Evolutionary conservation across 1,140 invertebrate genomes (phyloP).

Genomic region (Drosophila pseudoananassae): DNA sequence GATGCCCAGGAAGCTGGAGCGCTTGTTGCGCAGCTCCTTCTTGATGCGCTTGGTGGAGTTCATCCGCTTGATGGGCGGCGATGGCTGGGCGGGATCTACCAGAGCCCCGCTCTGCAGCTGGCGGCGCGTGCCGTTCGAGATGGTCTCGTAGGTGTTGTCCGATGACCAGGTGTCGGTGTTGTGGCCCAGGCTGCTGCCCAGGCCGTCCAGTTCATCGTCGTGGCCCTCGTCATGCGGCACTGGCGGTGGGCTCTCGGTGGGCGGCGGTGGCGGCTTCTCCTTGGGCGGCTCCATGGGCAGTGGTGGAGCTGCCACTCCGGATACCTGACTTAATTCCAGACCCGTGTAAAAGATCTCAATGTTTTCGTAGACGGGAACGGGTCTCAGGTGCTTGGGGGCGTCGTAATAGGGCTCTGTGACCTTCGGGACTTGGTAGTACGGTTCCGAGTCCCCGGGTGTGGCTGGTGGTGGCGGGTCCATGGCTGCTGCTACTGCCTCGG

Average conservation of each 20-base stretch:
- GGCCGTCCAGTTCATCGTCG: slow-evolving; percentile 57
- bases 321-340: slow-evolving; percentile 51
- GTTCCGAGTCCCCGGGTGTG: slow-evolving; percentile 54
- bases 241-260: slow-evolving; percentile 86
- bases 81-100: slow-evolving; percentile 54
- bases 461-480: slow-evolving; percentile 28
- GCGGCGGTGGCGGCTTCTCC: slow-evolving; percentile 94
- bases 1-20: slow-evolving; percentile 94
- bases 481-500: slow-evolving; percentile 22
- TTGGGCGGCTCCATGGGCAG: slow-evolving; percentile 89
- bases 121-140: slow-evolving; percentile 63
- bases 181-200: slow-evolving; percentile 42
- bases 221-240: slow-evolving; percentile 13
- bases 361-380: slow-evolving; percentile 86
- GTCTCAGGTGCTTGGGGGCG: slow-evolving; percentile 76
- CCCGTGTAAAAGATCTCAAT: slow-evolving; percentile 85
- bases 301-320: neutral
- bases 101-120: slow-evolving; percentile 39
- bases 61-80: slow-evolving; percentile 87
- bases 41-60: slow-evolving; percentile 94
- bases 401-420: slow-evolving; percentile 82
- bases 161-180: slow-evolving; percentile 72
- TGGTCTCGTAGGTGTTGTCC: slow-evolving; percentile 80
- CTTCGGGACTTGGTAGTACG: slow-evolving; percentile 83
- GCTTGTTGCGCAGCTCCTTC: slow-evolving; percentile 92